A percentile compares a stretch with the other conserved stretches of the same genome.
These are phyloP conservation scores for Vombatus ursinus DNA, from an alignment of 2,113 vertebrate genomes.

Conservation along the genomic window DNA sequence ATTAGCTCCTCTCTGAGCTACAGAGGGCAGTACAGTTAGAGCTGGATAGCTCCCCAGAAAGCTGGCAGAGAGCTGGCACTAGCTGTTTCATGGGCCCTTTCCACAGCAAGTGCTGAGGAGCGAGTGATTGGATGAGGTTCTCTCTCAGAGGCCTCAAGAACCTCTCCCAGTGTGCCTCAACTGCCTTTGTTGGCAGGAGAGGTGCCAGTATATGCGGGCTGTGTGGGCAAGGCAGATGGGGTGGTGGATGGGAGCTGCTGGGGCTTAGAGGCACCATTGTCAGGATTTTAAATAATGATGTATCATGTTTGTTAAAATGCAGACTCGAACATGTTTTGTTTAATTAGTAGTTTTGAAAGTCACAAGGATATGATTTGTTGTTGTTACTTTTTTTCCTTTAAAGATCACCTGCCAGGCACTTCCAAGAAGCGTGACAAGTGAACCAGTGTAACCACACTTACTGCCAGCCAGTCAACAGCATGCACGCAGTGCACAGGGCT, in stretches of 20 bases:
- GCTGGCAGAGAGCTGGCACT: conserved; percentile 66
- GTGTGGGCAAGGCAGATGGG: conserved; percentile 79
- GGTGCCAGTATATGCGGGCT: conserved; percentile 67
- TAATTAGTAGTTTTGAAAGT: conserved; percentile 82
- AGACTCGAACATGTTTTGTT: conserved; percentile 79
- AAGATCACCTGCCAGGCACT: conserved; percentile 63
- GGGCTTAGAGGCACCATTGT: conserved; percentile 75
- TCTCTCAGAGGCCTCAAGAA: conserved; percentile 38
- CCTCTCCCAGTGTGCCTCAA: conserved; percentile 66
- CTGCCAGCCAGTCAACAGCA: conserved; percentile 42
- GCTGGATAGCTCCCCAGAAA: conserved; percentile 61
- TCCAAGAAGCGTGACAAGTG: conserved; percentile 58
- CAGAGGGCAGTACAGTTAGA: conserved; percentile 72
- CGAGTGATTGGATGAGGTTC: conserved; percentile 14
- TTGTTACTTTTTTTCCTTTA: conserved; percentile 78
- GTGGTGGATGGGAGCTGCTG: conserved; percentile 70
- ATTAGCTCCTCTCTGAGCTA: conserved; percentile 41
- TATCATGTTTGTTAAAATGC: conserved; percentile 81
- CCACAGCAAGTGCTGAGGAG: conserved; percentile 49
- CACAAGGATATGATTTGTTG: conserved; percentile 81
- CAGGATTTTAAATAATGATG: conserved; percentile 76
- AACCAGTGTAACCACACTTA: conserved; percentile 37
- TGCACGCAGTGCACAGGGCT: not conserved
- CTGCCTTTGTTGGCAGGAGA: conserved; percentile 67
- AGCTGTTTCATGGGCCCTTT: conserved; percentile 73